Conservation (phyloP, 2,888 invertebrate genomes). For the Mesorhabditis spiculigera region DNA sequence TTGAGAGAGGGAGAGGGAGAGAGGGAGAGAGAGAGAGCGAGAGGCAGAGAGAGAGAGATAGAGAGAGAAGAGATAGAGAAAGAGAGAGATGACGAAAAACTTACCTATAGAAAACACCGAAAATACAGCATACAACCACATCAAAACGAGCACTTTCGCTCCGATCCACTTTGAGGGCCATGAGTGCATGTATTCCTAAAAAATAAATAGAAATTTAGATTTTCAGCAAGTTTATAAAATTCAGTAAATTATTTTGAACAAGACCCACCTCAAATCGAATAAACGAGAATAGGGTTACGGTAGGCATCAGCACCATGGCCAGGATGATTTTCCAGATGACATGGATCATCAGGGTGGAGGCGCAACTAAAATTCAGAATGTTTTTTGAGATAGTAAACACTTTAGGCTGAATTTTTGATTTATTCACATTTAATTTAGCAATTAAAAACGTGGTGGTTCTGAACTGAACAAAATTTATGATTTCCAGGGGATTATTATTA, state of each 20-base stretch:
- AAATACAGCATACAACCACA: background rate
- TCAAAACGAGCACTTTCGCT: background rate
- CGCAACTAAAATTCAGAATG: conserved; percentile 13
- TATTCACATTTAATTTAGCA: too few relatives aligned
- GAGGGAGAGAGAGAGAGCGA: too few relatives aligned
- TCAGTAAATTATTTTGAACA: background rate
- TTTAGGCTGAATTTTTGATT: too few relatives aligned
- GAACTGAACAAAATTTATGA: too few relatives aligned
- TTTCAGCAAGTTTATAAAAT: background rate
- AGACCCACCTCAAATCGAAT: conserved; percentile 20
- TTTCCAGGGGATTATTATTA: too few relatives aligned
- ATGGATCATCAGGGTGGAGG: conserved; percentile 23
- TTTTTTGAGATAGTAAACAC: too few relatives aligned
- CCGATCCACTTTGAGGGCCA: background rate
- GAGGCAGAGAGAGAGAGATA: background rate
- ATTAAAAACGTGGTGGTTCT: too few relatives aligned
- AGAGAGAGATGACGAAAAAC: background rate
- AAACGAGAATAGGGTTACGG: conserved; percentile 23
- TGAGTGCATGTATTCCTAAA: background rate
- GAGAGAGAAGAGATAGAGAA: too few relatives aligned
- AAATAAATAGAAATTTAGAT: background rate
- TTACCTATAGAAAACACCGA: background rate
- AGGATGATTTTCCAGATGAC: conserved; percentile 27
- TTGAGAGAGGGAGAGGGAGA: too few relatives aligned
- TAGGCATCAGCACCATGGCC: conserved; percentile 23